These are phyloP conservation scores for Stegophylla sp. DNA, from an alignment of 2,888 invertebrate species.

Conservation along the genomic window DNA sequence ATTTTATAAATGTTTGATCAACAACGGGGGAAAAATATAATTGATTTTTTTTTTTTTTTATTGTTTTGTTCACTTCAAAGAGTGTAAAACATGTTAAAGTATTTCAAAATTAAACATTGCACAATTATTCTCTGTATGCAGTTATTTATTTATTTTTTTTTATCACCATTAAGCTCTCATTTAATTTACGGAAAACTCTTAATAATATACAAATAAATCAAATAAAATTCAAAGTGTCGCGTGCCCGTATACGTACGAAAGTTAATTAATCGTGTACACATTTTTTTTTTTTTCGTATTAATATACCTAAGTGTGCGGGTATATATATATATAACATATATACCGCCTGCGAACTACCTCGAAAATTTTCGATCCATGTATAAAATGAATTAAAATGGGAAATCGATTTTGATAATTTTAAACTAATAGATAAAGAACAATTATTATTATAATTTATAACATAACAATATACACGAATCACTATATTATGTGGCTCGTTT, in stretches of 20 bases:
- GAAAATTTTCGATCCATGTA: neutral
- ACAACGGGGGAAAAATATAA: neutral
- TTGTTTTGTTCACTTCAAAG: neutral
- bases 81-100: neutral
- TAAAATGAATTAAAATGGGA: neutral
- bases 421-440: too few relatives aligned
- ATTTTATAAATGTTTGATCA: neutral
- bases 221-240: neutral
- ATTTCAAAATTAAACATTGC: neutral
- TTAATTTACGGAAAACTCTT: neutral
- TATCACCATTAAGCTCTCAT: neutral
- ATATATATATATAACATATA: neutral
- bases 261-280: neutral
- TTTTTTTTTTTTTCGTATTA: neutral
- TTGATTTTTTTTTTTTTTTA: neutral
- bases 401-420: neutral
- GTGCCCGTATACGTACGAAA: neutral
- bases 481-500: neutral
- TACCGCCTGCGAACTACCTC: neutral
- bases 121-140: neutral
- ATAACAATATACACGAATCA: neutral
- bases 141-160: neutral
- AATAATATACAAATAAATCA: neutral
- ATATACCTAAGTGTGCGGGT: neutral
- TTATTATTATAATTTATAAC: too few relatives aligned